Base-by-base conservation (phyloP, 2,797 vertebrate genomes). In the Enteromius treurensis region DNA sequence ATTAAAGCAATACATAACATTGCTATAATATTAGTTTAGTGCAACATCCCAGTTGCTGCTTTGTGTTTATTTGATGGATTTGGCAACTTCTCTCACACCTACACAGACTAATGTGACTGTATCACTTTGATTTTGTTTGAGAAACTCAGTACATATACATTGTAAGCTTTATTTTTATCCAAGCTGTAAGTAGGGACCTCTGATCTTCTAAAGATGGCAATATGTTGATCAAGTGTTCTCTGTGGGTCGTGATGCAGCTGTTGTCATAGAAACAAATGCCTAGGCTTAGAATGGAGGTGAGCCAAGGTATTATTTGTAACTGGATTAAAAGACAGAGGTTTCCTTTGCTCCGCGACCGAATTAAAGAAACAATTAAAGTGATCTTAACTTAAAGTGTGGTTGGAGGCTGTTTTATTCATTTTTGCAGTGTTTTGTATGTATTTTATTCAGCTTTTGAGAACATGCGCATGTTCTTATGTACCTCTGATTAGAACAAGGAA, bases 231-330 rank as follows among this genome's bases (percentile, higher is more conserved):
- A 32, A 73, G 69, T 62, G 26, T 65, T 60, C 80, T 37, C 62
- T 4, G 4, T 79, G 81, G 78, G 82, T 86, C 62, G 76, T 84
- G 53, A 65, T 15, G 14, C 79, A 23, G 60, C 83, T 75, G 69
- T 34, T 47, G 68, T 86, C 85, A 86, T 77, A 40, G 83, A 79
- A 84, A 89, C 88, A 80, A 83, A 86, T 83, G 76, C 58, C 62
- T 71, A 13, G 79, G 26, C 81, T 74, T 79, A 77, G 62, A 78
- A 82, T 83, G 84, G 82, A 85, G 75, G 87, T 87, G 47, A 85
- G 64, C 55, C 47, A 58, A 77, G 77, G 83, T 69, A 81, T 78
- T 84, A 75, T 79, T 60, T 76, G 64, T 68, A 55, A 65, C 76
- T 80, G 64, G 78, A 82, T 81, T 78, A 87, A 82, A 85, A 77